Evolutionary conservation across 37 sponge, comb jelly and placozoan species (phyloP).

Genomic region (Crambe crambe): DNA sequence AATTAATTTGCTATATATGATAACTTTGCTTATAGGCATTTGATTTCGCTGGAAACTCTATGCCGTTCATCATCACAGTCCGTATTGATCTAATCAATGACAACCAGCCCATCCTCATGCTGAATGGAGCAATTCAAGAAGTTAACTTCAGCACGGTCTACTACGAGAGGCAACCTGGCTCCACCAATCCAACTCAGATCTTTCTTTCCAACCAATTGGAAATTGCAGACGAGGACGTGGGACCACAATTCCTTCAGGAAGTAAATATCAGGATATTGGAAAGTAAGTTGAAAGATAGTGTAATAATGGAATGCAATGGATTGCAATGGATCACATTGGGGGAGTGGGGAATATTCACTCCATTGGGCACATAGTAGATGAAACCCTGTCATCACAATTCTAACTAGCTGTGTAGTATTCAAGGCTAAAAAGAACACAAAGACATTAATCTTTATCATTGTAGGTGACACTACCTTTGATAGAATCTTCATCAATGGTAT

Average conservation of each 20-base stretch:
- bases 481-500: neutral
- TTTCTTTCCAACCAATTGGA: constrained; percentile 7
- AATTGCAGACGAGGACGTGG: constrained; percentile 46
- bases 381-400: too few relatives aligned
- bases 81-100: constrained; percentile 46
- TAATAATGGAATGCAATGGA: neutral
- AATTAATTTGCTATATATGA: neutral
- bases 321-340: too few relatives aligned
- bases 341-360: too few relatives aligned
- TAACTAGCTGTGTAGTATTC: too few relatives aligned
- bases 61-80: constrained; percentile 8
- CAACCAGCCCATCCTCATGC: constrained; percentile 23
- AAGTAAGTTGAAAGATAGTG: constrained; percentile 18
- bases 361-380: too few relatives aligned
- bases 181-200: constrained; percentile 27
- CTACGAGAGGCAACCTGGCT: constrained; percentile 23
- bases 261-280: constrained; percentile 6
- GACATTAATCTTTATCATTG: too few relatives aligned
- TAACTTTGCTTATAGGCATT: constrained; percentile 20
- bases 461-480: constrained; percentile 9
- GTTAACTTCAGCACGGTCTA: constrained; percentile 1
- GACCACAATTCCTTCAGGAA: neutral
- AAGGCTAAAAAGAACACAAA: too few relatives aligned
- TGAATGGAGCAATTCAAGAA: constrained; percentile 12
- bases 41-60: constrained; percentile 22